A percentile compares a stretch with the other conserved stretches of the same genome.
Conservation (phyloP, 2,113 vertebrate species). For the Passer domesticus region DNA sequence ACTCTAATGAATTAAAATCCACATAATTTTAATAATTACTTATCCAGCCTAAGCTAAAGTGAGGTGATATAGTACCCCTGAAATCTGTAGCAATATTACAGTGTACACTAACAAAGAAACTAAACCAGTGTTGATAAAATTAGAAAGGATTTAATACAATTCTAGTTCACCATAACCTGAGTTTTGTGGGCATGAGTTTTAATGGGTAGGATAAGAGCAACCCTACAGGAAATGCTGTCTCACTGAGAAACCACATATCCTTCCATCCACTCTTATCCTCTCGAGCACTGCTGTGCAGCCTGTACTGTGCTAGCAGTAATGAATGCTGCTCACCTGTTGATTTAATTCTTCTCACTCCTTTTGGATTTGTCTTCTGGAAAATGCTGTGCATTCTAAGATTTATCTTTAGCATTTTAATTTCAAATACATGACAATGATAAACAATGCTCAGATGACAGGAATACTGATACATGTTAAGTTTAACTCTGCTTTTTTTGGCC, state of each 20-base stretch:
- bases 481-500: background rate
- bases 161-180: background rate
- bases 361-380: constrained; percentile 44
- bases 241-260: background rate
- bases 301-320: constrained; percentile 1
- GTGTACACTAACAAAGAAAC: background rate
- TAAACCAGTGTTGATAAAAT: background rate
- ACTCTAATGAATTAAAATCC: constrained; percentile 3
- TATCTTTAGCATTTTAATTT: constrained; percentile 54
- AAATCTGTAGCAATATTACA: background rate
- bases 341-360: constrained; percentile 22
- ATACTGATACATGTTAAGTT: background rate
- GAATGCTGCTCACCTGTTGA: background rate
- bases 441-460: background rate
- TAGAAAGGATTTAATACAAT: constrained; percentile 8
- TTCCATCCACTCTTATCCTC: background rate
- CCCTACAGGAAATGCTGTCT: background rate
- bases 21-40: constrained; percentile 27
- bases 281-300: background rate
- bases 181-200: background rate
- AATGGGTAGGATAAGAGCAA: background rate
- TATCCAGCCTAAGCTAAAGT: background rate
- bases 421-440: background rate
- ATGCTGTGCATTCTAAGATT: constrained; percentile 13
- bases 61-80: background rate